Evolutionary conservation across 2,113 vertebrate genomes (phyloP).

Genomic region (Zosterops lateralis): DNA sequence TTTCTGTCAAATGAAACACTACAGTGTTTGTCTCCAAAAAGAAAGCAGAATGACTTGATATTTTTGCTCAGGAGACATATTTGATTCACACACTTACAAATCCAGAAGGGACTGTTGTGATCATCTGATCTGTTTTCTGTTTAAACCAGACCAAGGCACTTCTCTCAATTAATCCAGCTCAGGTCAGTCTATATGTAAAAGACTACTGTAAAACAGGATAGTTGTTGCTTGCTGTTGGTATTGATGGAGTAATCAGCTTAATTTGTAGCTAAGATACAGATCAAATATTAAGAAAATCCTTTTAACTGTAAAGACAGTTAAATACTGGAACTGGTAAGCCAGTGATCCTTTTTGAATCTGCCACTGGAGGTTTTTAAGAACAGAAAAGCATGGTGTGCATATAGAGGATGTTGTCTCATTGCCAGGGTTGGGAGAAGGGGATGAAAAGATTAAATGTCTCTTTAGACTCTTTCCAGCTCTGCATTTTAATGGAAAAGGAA

Average conservation of each 20-base stretch:
- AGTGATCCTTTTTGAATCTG: conserved; percentile 3
- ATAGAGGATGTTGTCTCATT: neutral
- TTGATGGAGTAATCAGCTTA: neutral
- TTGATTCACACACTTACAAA: neutral
- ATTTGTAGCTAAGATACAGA: conserved; percentile 15
- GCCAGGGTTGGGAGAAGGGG: neutral
- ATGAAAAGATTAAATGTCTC: conserved; percentile 7
- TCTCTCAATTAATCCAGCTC: neutral
- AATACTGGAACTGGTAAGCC: neutral
- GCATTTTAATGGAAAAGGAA: neutral
- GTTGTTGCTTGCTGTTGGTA: neutral
- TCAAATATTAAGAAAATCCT: conserved; percentile 26
- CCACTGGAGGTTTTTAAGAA: neutral
- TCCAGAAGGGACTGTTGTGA: neutral
- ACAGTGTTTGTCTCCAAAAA: neutral
- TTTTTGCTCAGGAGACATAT: conserved; percentile 3
- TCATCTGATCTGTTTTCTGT: neutral
- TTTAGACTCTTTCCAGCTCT: neutral
- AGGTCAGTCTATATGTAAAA: neutral
- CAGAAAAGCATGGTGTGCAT: neutral
- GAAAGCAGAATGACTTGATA: neutral
- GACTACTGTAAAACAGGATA: neutral
- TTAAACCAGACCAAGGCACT: neutral
- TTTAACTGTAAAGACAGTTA: conserved; percentile 4
- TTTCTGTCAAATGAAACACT: conserved; percentile 35